Percentiles rank a stretch among this genome's conserved stretches.
Conservation (phyloP, 2,113 vertebrate species). For the Pungitius pungitius region DNA sequence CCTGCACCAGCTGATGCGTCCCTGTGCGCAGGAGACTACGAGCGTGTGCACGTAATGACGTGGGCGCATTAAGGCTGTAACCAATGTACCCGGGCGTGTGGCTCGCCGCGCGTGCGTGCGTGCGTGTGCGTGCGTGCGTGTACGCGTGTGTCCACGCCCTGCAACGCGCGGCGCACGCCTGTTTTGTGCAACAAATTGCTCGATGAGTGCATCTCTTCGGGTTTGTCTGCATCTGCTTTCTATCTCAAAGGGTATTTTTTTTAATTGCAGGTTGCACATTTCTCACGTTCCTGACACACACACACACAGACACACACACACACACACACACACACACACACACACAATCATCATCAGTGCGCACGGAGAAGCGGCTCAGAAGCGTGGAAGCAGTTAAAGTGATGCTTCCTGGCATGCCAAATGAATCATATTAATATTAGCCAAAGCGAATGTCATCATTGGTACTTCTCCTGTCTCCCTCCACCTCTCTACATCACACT, state of each 20-base stretch:
- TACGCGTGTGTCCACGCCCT: background rate
- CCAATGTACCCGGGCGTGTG: background rate
- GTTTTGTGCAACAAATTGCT: constrained; percentile 25
- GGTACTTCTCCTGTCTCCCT: constrained; percentile 79
- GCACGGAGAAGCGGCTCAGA: constrained; percentile 27
- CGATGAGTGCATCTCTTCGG: constrained; percentile 5
- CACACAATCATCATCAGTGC: background rate
- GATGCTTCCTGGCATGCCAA: constrained; percentile 82
- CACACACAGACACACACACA: constrained; percentile 1
- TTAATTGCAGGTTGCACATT: constrained; percentile 31
- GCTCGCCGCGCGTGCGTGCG: background rate
- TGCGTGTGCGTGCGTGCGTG: background rate
- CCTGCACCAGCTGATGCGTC: constrained; percentile 56
- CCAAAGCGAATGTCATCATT: constrained; percentile 90
- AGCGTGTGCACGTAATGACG: constrained; percentile 7
- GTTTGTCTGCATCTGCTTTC: constrained; percentile 40
- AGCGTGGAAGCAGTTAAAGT: constrained; percentile 84
- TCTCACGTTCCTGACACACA: constrained; percentile 29
- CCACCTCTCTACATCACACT: constrained; percentile 70
- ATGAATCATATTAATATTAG: constrained; percentile 95
- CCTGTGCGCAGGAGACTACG: background rate
- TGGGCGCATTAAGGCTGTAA: background rate
- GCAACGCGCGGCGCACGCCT: too few species aligned
- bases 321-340: background rate
- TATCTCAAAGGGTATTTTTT: constrained; percentile 10